Percentiles rank a stretch among this genome's conserved stretches.
Conservation (phyloP, 2,113 vertebrate genomes). For the Nycticryphes semicollaris region DNA sequence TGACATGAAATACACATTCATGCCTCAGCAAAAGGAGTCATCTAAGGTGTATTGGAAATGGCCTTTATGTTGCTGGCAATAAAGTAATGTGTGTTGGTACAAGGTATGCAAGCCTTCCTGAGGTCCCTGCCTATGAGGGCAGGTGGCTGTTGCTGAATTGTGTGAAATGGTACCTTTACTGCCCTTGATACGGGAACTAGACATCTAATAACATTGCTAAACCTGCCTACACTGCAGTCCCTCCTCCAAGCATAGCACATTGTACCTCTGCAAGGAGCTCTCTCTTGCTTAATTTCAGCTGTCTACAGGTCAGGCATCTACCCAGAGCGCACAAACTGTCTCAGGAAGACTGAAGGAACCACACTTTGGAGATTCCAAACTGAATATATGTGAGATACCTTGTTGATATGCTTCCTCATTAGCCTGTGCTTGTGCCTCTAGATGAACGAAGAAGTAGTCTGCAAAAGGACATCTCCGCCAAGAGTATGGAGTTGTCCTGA, state of each 20-base stretch:
- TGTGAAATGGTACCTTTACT: background rate
- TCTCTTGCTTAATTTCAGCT: background rate
- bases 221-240: background rate
- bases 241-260: background rate
- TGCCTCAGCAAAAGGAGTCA: background rate
- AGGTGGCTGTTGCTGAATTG: background rate
- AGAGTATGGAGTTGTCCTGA: background rate
- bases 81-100: background rate
- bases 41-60: background rate
- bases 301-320: background rate
- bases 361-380: background rate
- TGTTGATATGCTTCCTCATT: background rate
- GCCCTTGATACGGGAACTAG: background rate
- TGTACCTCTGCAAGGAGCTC: accelerated
- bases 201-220: background rate
- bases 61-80: background rate
- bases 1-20: background rate
- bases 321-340: background rate
- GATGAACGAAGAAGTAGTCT: background rate
- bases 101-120: background rate
- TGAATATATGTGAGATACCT: background rate
- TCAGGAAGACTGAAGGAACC: background rate
- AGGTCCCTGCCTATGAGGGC: background rate
- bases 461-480: background rate
- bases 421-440: background rate